Evolutionary conservation across 2,113 vertebrate genomes (phyloP), one percentile per base, ranked within the genome.

Genomic region (Stictonetta naevosa): DNA sequence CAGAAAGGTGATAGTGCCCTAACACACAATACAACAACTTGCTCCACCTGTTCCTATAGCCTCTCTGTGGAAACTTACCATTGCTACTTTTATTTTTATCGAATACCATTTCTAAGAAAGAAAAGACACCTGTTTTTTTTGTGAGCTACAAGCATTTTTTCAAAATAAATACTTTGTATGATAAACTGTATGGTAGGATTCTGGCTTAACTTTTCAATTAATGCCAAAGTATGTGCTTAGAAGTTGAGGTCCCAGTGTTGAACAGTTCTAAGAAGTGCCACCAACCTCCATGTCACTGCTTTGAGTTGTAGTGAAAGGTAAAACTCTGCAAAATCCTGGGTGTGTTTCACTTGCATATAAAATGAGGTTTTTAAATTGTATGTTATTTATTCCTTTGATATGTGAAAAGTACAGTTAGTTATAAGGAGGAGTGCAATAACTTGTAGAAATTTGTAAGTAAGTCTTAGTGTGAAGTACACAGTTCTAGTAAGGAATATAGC

Each of bases 11-110:
- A 31, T 74, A 15, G n/a, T 82, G 38, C 5, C 11, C 7, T 34
- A 9, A 38, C 1, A 10, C 0, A 14, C 17, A 1, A 0, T 58
- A 18, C 5, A 59, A 10, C 26, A 29, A n/a, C 11, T 7, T 89
- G 40, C 25, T 16, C 62, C 26, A 8, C 55, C 4, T 16, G 55
- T 48, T 86, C 18, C 66, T 3, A 3, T 18, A 36, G 13, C 72
- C 5, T 36, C 11, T 81, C 28, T 88, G 31, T 55, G 29, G 48
- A 79, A 93, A 25, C 2, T 90, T 7, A 23, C 48, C 5, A 13
- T 34, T 48, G 4, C 29, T 71, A 26, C 19, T 76, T 82, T 21
- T 59, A 0, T 53, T 82, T 72, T 85, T 38, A 17, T 64, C 25
- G 18, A 87, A 10, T 75, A 7, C 18, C 68, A 2, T 60, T 81